Base-by-base conservation (phyloP, 2,113 vertebrate species). In the Syngnathus floridae region DNA sequence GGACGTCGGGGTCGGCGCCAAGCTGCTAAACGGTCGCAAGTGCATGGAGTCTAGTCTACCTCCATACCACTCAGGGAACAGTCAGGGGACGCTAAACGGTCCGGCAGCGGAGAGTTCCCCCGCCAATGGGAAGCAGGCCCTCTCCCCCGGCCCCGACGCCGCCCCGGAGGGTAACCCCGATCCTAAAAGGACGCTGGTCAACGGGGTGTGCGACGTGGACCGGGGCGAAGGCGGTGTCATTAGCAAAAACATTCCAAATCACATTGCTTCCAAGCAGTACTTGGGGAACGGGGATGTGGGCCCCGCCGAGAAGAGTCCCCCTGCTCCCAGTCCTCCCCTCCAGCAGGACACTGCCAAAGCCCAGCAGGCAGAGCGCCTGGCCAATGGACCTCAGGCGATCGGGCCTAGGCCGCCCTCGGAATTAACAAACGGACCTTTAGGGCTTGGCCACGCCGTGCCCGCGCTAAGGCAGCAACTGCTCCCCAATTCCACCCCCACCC, bases 211-310 rank as follows among this genome's bases (percentile, higher is more conserved):
- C 92, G 97, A 98, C 94, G 94, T 95, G 92, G 96, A 98, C 73
- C 93, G 94, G 89, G 91, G 40, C 3, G 79, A 83, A 19, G 13
- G 72, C 35, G 91, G 92, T 82, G 92, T 93, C 85, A 92, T 95
- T 80, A 95, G 91, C 92, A 99, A 92, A 97, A 99, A 93, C 96
- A 98, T 99, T 99, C 95, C 96, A 94, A 99, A 99, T 97, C 97
- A 97, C 91, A 94, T 97, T 91, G 93, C 96, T 98, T 98, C 94
- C 94, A 99, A 95, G 92, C 95, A 85, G 83, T 82, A 95, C 88
- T 88, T 99, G 91, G 97, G 96, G 90, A 99, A 99, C 65, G 96
- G 97, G 84, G 96, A 98, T 82, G 92, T 96, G 85, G 91, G 93
- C 79, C 90, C 92, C 86, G 88, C 93, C 80, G 73, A 89, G 85